Percentiles rank a stretch among this genome's conserved stretches.
Evolutionary conservation across 2,888 invertebrate genomes (phyloP).

Genomic region (Drosophila sordidula): DNA sequence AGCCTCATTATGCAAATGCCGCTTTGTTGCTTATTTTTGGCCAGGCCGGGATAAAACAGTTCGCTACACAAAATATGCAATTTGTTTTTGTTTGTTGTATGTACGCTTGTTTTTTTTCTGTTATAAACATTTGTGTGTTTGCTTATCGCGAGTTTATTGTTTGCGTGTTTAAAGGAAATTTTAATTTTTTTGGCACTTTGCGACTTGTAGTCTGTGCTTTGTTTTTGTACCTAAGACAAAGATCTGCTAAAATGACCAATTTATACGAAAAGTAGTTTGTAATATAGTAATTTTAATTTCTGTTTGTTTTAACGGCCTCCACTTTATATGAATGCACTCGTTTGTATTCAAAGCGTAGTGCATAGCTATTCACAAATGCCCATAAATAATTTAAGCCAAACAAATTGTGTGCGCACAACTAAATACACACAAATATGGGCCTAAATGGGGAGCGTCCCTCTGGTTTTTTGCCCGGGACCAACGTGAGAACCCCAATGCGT

Average conservation of each 20-base stretch:
- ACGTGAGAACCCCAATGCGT: not conserved
- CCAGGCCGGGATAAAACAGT: slow-evolving; percentile 27
- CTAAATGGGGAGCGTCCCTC: slow-evolving; percentile 13
- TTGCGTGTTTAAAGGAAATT: slow-evolving; percentile 42
- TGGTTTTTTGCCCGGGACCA: not conserved
- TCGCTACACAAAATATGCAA: slow-evolving; percentile 23
- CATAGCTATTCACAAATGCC: slow-evolving; percentile 44
- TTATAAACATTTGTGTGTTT: slow-evolving; percentile 44
- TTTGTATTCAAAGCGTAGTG: slow-evolving; percentile 23
- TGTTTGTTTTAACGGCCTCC: slow-evolving; percentile 1
- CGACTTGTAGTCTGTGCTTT: not conserved
- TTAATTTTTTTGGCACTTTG: slow-evolving; percentile 41
- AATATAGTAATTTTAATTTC: not conserved
- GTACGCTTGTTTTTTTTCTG: slow-evolving; percentile 43
- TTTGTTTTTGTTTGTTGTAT: slow-evolving; percentile 17
- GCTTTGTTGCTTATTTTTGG: slow-evolving; percentile 52
- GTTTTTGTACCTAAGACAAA: slow-evolving; percentile 4
- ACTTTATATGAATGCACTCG: slow-evolving; percentile 26
- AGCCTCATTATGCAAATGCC: slow-evolving; percentile 76
- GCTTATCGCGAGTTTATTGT: slow-evolving; percentile 55
- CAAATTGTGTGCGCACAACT: slow-evolving; percentile 62
- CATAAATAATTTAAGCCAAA: slow-evolving; percentile 66
- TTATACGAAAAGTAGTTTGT: not conserved
- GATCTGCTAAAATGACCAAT: slow-evolving; percentile 5
- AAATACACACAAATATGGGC: slow-evolving; percentile 49